Percentiles rank a stretch among this genome's conserved stretches.
Conservation (phyloP, 1,140 invertebrate species). For the Chelonus insularis region DNA sequence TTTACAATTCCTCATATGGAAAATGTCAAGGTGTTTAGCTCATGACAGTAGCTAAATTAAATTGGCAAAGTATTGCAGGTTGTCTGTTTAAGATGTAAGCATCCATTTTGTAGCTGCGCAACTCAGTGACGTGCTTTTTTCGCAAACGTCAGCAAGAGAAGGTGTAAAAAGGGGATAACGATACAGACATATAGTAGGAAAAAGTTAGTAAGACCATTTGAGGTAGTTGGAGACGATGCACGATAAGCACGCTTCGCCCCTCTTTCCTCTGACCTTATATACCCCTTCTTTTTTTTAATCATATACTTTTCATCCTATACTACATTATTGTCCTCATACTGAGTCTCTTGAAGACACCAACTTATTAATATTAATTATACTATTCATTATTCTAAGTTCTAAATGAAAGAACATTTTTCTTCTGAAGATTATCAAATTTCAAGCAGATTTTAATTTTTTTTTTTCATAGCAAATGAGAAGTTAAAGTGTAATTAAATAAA, state of each 20-base stretch:
- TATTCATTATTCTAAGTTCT: no score
- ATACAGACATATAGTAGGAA: constrained; percentile 1
- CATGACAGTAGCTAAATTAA: no score
- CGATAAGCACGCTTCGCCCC: constrained; percentile 58
- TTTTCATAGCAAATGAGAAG: no score
- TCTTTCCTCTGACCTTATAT: constrained; percentile 50
- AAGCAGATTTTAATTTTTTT: no score
- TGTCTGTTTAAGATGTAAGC: constrained; percentile 36
- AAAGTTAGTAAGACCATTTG: constrained; percentile 25
- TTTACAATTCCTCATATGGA: no score
- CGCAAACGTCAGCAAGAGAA: constrained; percentile 45
- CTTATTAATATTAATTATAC: no score
- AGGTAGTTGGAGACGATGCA: constrained; percentile 56
- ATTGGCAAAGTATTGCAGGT: background rate
- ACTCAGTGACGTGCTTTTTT: constrained; percentile 41
- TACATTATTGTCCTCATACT: no score
- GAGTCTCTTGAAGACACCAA: no score
- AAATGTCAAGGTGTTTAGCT: no score
- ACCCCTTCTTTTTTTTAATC: constrained; percentile 6
- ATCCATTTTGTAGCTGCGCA: constrained; percentile 10
- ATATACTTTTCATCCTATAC: background rate
- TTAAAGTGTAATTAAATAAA: no score
- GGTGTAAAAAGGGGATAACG: constrained; percentile 18
- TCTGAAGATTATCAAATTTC: no score
- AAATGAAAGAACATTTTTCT: no score